Percentiles rank a stretch among this genome's conserved stretches.
Conservation (phyloP, 2,888 invertebrate genomes). For the Pammene fasciana region DNA sequence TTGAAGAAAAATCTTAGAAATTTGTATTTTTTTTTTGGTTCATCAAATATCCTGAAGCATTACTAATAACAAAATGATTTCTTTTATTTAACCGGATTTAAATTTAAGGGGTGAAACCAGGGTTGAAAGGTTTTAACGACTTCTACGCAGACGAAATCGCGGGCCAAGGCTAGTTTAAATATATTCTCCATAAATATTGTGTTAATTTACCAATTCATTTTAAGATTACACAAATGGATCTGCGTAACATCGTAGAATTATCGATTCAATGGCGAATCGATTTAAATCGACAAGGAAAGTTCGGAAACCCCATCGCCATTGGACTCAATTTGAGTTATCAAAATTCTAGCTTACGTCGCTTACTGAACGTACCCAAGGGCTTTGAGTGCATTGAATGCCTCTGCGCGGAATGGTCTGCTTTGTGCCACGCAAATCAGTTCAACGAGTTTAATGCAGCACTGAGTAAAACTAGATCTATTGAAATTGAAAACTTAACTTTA, state of each 20-base stretch:
- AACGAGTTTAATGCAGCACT: conserved; percentile 6
- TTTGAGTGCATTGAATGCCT: conserved; percentile 20
- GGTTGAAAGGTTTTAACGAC: too few relatives aligned
- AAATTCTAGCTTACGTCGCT: conserved; percentile 5
- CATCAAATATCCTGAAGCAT: too few relatives aligned
- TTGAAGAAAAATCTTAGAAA: too few relatives aligned
- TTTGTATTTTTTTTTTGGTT: too few relatives aligned
- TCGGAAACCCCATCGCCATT: neutral
- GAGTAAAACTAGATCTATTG: neutral
- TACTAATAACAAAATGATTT: too few relatives aligned
- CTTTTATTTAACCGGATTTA: too few relatives aligned
- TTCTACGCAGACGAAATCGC: too few relatives aligned
- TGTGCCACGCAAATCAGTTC: conserved; percentile 12
- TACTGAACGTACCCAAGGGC: conserved; percentile 11
- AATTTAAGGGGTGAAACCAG: too few relatives aligned
- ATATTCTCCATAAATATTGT: too few relatives aligned
- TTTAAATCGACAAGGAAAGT: neutral
- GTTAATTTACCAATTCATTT: too few relatives aligned
- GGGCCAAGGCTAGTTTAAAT: too few relatives aligned
- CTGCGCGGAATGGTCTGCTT: conserved; percentile 4
- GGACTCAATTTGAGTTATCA: conserved; percentile 11
- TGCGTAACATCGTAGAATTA: too few relatives aligned
- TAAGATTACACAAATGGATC: neutral
- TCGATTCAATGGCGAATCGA: neutral
- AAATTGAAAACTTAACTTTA: neutral